These are phyloP conservation scores for Philaethria dido DNA, from an alignment of 2,888 invertebrate species.

Conservation along the genomic window DNA sequence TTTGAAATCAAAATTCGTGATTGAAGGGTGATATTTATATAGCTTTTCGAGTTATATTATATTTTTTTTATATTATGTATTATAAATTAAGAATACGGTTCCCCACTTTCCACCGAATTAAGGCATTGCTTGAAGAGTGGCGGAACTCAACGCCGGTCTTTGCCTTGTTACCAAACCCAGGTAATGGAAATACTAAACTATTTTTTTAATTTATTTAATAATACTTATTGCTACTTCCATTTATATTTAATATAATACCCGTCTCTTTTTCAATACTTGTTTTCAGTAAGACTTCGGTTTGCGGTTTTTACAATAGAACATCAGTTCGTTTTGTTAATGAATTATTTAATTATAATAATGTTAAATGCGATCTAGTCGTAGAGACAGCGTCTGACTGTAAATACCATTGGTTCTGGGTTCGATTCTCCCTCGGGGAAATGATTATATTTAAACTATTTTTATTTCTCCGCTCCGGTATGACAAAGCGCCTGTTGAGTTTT, in stretches of 20 bases:
- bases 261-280: too few species aligned
- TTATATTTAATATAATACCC: not conserved
- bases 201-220: not conserved
- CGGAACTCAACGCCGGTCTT: too few species aligned
- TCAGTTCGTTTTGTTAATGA: too few species aligned
- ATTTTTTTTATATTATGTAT: not conserved
- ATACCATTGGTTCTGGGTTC: not conserved
- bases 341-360: not conserved
- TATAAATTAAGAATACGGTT: not conserved
- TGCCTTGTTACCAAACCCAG: too few species aligned
- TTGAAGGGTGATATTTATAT: not conserved
- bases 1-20: conserved; percentile 1
- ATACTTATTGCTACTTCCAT: not conserved
- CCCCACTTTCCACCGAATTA: not conserved
- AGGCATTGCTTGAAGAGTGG: too few species aligned
- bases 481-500: too few species aligned
- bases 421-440: not conserved
- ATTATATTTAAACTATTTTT: not conserved
- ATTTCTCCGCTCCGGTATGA: too few species aligned
- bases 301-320: not conserved
- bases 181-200: too few species aligned
- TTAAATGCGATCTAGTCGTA: not conserved
- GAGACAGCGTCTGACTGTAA: too few species aligned
- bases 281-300: not conserved
- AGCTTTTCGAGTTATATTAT: not conserved